Evolutionary conservation across 2,113 vertebrate species (phyloP).

Genomic region (Tragulus kanchil): DNA sequence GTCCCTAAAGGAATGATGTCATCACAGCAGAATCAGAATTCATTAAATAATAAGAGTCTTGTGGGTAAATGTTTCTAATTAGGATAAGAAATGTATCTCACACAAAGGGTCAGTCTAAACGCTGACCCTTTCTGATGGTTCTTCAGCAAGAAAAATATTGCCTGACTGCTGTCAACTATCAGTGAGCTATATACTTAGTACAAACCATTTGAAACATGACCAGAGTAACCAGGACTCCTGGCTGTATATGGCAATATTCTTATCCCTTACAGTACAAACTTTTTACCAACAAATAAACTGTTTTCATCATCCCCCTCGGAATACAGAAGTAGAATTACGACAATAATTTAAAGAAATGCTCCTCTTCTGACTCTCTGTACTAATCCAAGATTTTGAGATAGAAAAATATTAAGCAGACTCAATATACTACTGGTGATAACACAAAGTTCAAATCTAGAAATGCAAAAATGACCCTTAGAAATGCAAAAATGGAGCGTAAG

Average conservation of each 20-base stretch:
- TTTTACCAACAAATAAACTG: background rate
- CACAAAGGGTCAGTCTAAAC: background rate
- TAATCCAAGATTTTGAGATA: background rate
- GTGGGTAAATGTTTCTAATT: background rate
- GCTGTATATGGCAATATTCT: background rate
- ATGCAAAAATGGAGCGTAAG: background rate
- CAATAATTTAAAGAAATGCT: background rate
- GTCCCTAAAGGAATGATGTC: background rate
- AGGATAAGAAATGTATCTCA: background rate
- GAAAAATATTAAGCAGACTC: background rate
- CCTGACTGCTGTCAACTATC: background rate
- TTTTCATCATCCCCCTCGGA: background rate
- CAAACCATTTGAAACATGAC: background rate
- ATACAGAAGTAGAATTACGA: background rate
- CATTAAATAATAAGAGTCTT: background rate
- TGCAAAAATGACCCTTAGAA: background rate
- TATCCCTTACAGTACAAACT: background rate
- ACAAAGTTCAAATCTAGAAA: background rate
- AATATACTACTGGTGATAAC: background rate
- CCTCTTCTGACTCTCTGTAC: background rate
- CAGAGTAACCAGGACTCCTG: no score
- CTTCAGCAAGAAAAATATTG: background rate
- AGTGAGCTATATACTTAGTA: background rate
- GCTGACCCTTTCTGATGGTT: background rate
- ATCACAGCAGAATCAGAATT: background rate